Conservation (phyloP, 2,888 invertebrate genomes). For the Pharmacophagus antenor region DNA sequence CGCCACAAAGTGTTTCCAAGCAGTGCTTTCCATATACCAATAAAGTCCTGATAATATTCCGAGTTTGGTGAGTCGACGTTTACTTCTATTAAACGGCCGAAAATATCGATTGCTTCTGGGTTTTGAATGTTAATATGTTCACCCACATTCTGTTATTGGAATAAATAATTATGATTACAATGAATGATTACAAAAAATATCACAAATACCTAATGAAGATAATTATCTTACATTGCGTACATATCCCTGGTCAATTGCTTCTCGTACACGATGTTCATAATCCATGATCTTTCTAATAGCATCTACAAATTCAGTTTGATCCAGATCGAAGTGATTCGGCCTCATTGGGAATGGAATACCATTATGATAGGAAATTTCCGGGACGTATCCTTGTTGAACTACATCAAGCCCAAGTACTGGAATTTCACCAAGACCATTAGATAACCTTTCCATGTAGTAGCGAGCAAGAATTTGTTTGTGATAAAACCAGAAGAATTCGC, state of each 20-base stretch:
- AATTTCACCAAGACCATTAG: conserved; percentile 85
- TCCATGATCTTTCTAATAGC: conserved; percentile 68
- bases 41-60: conserved; percentile 81
- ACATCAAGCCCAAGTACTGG: conserved; percentile 77
- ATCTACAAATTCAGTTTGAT: conserved; percentile 65
- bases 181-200: not conserved
- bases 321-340: conserved; percentile 77
- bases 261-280: conserved; percentile 79
- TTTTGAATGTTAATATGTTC: conserved; percentile 80
- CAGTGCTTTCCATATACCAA: conserved; percentile 78
- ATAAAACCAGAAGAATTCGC: conserved; percentile 83
- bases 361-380: conserved; percentile 83
- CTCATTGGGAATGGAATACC: conserved; percentile 84
- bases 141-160: conserved; percentile 60
- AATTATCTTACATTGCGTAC: conserved; percentile 59
- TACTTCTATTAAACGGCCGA: conserved; percentile 84
- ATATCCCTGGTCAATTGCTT: conserved; percentile 82
- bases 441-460: conserved; percentile 88
- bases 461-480: conserved; percentile 86
- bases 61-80: conserved; percentile 82
- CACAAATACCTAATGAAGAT: not conserved
- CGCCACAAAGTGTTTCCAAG: conserved; percentile 74
- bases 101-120: conserved; percentile 82
- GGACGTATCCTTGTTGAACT: conserved; percentile 82
- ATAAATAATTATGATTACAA: too few relatives aligned